phyloP scores from a whole-genome alignment of 2,797 vertebrate species.

The Aulostomus chinensis region DNA sequence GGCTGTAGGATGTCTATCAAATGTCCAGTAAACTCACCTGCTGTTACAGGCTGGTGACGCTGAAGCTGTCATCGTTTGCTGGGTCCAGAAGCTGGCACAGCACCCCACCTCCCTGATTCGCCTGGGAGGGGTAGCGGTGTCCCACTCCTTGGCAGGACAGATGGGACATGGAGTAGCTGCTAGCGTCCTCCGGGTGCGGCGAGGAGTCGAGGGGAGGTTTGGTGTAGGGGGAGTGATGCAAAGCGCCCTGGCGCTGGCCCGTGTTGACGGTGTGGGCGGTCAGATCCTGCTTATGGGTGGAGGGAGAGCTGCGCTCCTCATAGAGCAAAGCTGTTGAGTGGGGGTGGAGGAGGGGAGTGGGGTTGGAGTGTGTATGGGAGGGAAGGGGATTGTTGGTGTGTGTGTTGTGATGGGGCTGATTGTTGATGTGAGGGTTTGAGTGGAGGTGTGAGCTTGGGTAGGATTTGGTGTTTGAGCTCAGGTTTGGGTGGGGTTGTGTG shows the following conservation, averaged over 20 bases:
- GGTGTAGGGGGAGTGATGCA: constrained; percentile 77
- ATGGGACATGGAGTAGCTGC: constrained; percentile 93
- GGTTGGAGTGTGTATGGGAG: constrained; percentile 48
- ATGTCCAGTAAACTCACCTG: too few species aligned
- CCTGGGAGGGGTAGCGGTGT: constrained; percentile 88
- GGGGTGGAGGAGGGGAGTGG: constrained; percentile 59
- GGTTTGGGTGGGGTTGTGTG: constrained; percentile 52
- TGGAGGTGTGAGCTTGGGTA: constrained; percentile 54
- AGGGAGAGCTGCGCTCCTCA: constrained; percentile 85
- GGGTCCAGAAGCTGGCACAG: constrained; percentile 96
- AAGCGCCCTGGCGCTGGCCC: constrained; percentile 83
- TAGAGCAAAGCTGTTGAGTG: constrained; percentile 78
- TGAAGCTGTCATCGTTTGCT: constrained; percentile 95
- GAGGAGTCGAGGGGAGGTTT: constrained; percentile 90
- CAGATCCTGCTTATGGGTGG: too few species aligned
- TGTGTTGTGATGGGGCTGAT: constrained; percentile 76
- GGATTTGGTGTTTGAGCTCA: constrained; percentile 57
- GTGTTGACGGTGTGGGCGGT: constrained; percentile 69
- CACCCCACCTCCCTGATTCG: constrained; percentile 86
- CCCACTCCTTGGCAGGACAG: constrained; percentile 83
- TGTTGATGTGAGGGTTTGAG: constrained; percentile 55
- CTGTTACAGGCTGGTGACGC: constrained; percentile 98
- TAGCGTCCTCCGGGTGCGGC: constrained; percentile 89
- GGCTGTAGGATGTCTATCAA: too few species aligned
- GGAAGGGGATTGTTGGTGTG: constrained; percentile 51